Evolutionary conservation across 2,888 invertebrate species (phyloP), one percentile per base, ranked within the genome.

Genomic region (Drosophila lacicola): DNA sequence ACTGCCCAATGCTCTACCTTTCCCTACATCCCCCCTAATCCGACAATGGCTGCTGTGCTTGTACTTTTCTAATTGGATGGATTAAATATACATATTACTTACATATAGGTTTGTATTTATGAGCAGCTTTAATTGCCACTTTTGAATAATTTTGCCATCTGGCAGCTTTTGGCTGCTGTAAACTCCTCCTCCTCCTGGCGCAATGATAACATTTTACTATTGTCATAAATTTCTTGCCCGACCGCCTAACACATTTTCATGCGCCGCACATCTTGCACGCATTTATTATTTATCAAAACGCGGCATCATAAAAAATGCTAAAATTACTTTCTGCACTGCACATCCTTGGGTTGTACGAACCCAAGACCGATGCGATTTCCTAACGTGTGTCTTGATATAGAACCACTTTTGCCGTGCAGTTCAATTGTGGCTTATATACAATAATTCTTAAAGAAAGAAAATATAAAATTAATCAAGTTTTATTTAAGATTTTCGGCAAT

Each of bases 241-340:
- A 41, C 45, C 42, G 10, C 62, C 46, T 65, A 51, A 58, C 25
- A 56, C 39, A 65, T 60, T 66, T 53, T 54, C 45, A 63, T 62
- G 39, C 49, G n/a, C 37, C n/a, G n/a, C 62, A 62, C 54, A 55
- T 44, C 33, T 17, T 21, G n/a, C 54, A 34, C 62, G 65, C 70
- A 77, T 88, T 88, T 81, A 76, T 75, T 78, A 78, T 80, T 86
- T 60, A 80, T 83, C 58, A 75, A 74, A 78, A 78, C 69, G 65
- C 63, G 50, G 46, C 44, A 42, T 57, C 73, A 83, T 73, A 70
- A 88, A 84, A 88, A 14, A 37, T 39, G 51, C 29, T 47, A 55
- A 75, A 73, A 88, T 80, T 41, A 64, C 69, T 64, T 56, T 70
- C 17, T 50, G 19, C 42, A 39, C 29, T 44, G 29, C 44, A 13